These are phyloP conservation scores for Pissodes strobi DNA, from an alignment of 1,140 invertebrate genomes.

Conservation along the genomic window DNA sequence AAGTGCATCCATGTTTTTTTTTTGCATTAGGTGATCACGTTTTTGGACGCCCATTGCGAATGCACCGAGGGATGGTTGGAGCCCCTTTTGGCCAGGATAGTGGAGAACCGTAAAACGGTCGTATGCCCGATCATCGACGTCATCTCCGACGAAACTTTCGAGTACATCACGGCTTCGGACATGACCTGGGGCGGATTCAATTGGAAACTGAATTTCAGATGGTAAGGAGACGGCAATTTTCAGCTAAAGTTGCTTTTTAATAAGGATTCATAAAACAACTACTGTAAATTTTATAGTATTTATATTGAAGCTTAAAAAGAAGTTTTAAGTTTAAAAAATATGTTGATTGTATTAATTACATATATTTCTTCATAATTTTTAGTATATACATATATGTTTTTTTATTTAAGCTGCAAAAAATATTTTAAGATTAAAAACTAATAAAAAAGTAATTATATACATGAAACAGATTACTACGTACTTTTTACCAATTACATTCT, in stretches of 20 bases:
- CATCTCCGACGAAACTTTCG: conserved; percentile 96
- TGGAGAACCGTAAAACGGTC: conserved; percentile 88
- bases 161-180: conserved; percentile 92
- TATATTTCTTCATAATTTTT: too few species aligned
- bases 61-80: conserved; percentile 94
- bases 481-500: too few species aligned
- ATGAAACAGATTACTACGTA: too few species aligned
- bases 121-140: conserved; percentile 99
- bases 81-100: conserved; percentile 86
- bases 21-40: conserved; percentile 72
- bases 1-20: too few species aligned
- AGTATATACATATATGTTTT: too few species aligned
- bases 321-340: too few species aligned
- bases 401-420: too few species aligned
- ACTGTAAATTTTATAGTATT: too few species aligned
- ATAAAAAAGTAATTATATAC: too few species aligned
- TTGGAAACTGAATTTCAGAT: conserved; percentile 97
- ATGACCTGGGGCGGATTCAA: conserved; percentile 98
- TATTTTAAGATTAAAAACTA: too few species aligned
- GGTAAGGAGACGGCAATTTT: conserved; percentile 75
- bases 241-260: background rate
- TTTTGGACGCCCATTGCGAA: conserved; percentile 96
- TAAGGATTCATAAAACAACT: conserved; percentile 6
- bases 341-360: too few species aligned
- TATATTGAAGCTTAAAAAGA: too few species aligned